Base-by-base conservation (phyloP, 2,113 vertebrate genomes). In the Forbesichthys papilliferus region DNA sequence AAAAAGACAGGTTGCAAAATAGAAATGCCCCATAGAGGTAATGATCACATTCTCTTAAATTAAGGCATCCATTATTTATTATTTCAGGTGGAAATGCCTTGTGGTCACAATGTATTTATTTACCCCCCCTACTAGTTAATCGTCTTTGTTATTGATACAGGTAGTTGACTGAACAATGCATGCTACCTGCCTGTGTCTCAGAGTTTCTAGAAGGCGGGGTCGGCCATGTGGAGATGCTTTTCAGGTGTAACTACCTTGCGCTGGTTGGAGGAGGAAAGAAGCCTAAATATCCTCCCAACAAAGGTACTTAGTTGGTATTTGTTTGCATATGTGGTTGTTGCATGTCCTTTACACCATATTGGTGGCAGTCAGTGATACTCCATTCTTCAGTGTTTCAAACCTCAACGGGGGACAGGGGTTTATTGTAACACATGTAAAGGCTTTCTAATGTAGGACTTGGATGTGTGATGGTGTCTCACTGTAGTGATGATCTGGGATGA, bases 401-500 rank as follows among this genome's bases (percentile, higher is more conserved):
- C 36, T 6, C 4, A 42, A 42, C 36, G 0, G 36, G 36, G 36
- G 36, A 42, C 5, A 8, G 4, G 36, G 36, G 7, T 42, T 8
- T 42, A 8, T 42, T 42, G 36, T 8, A 42, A 42, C 5, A 8
- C 7, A 63, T 57, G 34, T 16, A 42, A 18, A 27, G 34, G 12
- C 16, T 20, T 11, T 42, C 48, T 0, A 14, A 8, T 6, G 56
- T 60, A 11, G 47, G 27, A n/a, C 33, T 48, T 10, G 47, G 18
- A 52, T n/a, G 48, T 11, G 3, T 64, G 3, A 4, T 20, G 20
- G 20, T 42, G 0, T 16, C 66, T 56, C 61, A 6, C 86, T 85
- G 0, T 13, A 99, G 98, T 99, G 62, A 99, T 99, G 98, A 98
- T 99, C 88, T 99, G 98, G 98, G 98, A 99, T 64, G 98, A 99